phyloP scores from a whole-genome alignment of 2,888 invertebrate species.

The Gasteruption jaculator region DNA sequence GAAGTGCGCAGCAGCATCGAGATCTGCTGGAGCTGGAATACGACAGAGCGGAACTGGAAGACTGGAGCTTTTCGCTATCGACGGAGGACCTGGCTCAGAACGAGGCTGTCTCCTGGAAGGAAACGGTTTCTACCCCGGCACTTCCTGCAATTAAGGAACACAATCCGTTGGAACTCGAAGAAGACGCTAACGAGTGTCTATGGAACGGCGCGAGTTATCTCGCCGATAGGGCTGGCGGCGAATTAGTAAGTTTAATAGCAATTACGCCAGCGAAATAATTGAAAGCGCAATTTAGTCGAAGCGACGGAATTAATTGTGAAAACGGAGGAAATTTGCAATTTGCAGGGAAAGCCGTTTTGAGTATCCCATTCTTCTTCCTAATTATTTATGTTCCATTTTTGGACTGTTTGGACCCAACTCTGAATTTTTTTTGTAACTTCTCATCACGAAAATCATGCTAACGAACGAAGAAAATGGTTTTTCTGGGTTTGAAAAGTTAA shows the following conservation, averaged over 20 bases:
- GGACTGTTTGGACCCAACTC: too few species aligned
- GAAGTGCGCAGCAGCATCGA: conserved; percentile 66
- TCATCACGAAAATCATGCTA: too few species aligned
- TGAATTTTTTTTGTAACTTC: too few species aligned
- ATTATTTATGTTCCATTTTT: too few species aligned
- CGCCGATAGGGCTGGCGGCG: conserved; percentile 64
- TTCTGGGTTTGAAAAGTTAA: too few species aligned
- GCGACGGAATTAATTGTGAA: too few species aligned
- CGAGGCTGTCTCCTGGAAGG: conserved; percentile 32
- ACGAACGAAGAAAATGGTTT: too few species aligned
- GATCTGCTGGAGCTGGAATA: conserved; percentile 69
- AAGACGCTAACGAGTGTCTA: conserved; percentile 69
- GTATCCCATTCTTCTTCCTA: too few species aligned
- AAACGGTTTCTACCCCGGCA: conserved; percentile 50
- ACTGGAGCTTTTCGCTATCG: conserved; percentile 73
- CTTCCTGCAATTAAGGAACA: conserved; percentile 72
- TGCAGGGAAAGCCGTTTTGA: too few species aligned
- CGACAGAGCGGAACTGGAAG: conserved; percentile 72
- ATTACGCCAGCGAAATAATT: not conserved
- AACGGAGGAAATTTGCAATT: too few species aligned
- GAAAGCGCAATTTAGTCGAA: too few species aligned
- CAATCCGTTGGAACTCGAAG: conserved; percentile 68
- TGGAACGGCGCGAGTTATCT: conserved; percentile 74
- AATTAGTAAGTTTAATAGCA: conserved; percentile 50
- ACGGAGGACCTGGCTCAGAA: conserved; percentile 64